Base-by-base conservation (phyloP, 2,113 vertebrate species). In the Romanogobio albipinnatus region DNA sequence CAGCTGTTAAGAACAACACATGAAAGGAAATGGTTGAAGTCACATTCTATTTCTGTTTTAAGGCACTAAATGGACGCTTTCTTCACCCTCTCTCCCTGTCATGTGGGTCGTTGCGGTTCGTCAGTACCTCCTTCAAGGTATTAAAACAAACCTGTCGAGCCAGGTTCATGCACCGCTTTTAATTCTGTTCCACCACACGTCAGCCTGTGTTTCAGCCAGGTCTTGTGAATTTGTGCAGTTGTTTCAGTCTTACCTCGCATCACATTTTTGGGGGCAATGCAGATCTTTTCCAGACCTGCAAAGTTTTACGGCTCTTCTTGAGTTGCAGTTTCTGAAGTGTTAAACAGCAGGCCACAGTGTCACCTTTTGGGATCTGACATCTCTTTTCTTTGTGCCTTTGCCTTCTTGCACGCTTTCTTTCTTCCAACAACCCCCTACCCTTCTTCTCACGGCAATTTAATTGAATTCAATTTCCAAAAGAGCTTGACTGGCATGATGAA, bases 91-190 rank as follows among this genome's bases (percentile, higher is more conserved):
- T 92, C 68, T 88, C 91, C 13, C 81, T 89, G 5, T 88, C 88
- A 51, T 78, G 89, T 15, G 85, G 91, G n/a, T 88, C 91, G 0
- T 86, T 91, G 86, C 91, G 95, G 47, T 91, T 89, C 2, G 51
- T 91, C 90, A 95, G 94, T 84, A 93, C 93, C 81, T 89, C 90
- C 53, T 95, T 95, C 53, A 95, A 95, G 95, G 95, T 95, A 94
- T 29, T 77, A 8, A n/a, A 76, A 8, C 11, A 1, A 81, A 68
- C 33, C 59, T 33, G 71, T 29, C 3, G 73, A 76, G 9, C 43
- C 1, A 64, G 56, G 9, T 2, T 43, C 9, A 33, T 24, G 22
- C 33, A 1, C 19, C 33, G 0, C 66, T 19, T 3, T 64, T 5
- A 14, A 39, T n/a, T 66, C 39, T 26, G 24, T 68, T 19, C 19